A percentile compares a stretch with the other conserved stretches of the same genome.
Conservation (phyloP, 2,888 invertebrate species). For the Gymnocheta viridis region DNA sequence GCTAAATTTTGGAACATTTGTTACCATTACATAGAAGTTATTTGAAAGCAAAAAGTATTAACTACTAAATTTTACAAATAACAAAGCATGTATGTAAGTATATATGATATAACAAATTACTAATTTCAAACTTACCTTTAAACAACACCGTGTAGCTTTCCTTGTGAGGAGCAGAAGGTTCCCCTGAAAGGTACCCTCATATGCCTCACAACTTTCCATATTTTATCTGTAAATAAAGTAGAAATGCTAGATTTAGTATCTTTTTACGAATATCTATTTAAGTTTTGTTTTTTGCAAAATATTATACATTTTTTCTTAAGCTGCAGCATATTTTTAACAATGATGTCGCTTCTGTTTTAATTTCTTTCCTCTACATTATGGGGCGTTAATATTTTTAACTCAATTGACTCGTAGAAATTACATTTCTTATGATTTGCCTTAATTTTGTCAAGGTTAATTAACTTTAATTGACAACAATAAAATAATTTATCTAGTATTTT, state of each 20-base stretch:
- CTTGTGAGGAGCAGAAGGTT: not conserved
- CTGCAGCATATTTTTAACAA: not conserved
- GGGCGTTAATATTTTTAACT: slow-evolving; percentile 7
- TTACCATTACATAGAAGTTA: slow-evolving; percentile 42
- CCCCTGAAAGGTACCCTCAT: not conserved
- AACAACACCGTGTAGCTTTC: accelerated
- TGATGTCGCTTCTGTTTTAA: not conserved
- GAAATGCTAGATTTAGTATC: not conserved
- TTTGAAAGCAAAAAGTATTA: not conserved
- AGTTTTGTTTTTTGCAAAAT: not conserved
- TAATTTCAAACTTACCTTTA: slow-evolving; percentile 2
- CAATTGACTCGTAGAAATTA: slow-evolving; percentile 31
- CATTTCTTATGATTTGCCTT: slow-evolving; percentile 43
- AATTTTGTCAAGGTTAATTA: slow-evolving; percentile 54
- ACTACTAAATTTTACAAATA: not conserved
- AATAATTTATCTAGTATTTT: not conserved
- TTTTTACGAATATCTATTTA: not conserved
- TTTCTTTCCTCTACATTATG: not conserved
- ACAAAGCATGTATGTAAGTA: no score
- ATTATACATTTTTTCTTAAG: not conserved
- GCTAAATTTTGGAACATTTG: slow-evolving; percentile 49
- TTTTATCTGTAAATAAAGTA: not conserved
- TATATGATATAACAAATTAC: not conserved
- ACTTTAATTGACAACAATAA: slow-evolving; percentile 29
- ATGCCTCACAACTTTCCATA: not conserved